Evolutionary conservation across 2,113 vertebrate species (phyloP), one percentile per base, ranked within the genome.

Genomic region (Oncorhynchus clarkii): DNA sequence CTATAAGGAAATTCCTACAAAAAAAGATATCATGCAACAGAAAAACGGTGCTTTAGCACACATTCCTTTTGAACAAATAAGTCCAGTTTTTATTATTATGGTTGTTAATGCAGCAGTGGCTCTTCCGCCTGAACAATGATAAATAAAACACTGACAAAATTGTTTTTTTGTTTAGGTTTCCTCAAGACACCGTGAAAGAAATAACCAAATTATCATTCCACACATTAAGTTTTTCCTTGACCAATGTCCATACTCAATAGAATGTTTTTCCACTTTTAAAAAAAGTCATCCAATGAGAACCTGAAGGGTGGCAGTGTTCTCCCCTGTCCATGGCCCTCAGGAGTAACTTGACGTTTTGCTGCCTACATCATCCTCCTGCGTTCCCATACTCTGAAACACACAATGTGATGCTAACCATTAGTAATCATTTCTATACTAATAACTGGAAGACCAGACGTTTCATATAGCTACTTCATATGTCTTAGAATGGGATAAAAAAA

Each of bases 291-390:
- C 89, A 65, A 73, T 87, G 82, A 86, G 86, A 90, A 88, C 82
- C 79, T 77, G 85, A 86, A 79, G 78, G 79, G 74, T 80, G 85
- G 82, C 71, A 78, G 80, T 83, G 78, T 82, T 90, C 82, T 84
- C 73, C 79, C 82, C 86, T 14, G 49, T 80, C 87, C 78, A 54
- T 80, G 72, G 80, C 80, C 80, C 95, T 99, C 97, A 99, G 86
- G 98, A 99, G 89, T 99, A 99, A 92, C 97, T 98, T 84, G 97
- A 98, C 57, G 98, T 97, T 94, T 99, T 99, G 95, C 96, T 99
- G 93, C 98, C 98, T 82, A 98, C 97, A 84, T 99, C 98, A 71
- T 99, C 97, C 89, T 99, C 98, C 92, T 98, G 97, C 76, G 96
- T 96, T 85, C 98, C 98, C 98, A 99, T 97, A 92, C 97, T 99